phyloP scores from a whole-genome alignment of 2,113 vertebrate genomes.

The Ptyas mucosa region DNA sequence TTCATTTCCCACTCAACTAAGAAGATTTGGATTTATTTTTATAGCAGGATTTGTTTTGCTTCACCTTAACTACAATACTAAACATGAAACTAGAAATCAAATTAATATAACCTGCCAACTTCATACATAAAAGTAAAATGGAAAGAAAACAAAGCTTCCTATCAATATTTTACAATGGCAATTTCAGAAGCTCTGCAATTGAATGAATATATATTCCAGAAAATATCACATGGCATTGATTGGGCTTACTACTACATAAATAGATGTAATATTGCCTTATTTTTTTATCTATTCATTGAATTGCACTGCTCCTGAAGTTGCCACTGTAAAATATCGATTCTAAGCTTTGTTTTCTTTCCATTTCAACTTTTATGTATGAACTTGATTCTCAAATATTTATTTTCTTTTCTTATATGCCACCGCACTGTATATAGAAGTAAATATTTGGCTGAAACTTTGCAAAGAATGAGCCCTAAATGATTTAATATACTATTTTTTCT shows the following conservation, averaged over 20 bases:
- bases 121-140: neutral
- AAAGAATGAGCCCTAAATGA: neutral
- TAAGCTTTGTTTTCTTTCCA: neutral
- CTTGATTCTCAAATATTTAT: neutral
- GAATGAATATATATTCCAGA: neutral
- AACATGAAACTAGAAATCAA: constrained; percentile 13
- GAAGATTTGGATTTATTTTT: constrained; percentile 14
- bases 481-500: neutral
- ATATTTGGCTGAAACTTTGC: neutral
- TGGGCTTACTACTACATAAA: neutral
- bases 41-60: constrained; percentile 17
- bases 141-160: neutral
- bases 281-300: neutral
- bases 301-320: neutral
- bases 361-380: neutral
- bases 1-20: neutral
- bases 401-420: neutral
- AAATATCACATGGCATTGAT: neutral
- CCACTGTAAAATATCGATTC: neutral
- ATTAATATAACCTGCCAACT: neutral
- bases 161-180: neutral
- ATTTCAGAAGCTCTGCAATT: neutral
- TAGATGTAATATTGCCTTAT: neutral
- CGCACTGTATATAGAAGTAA: neutral
- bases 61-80: neutral